Evolutionary conservation across 2,113 vertebrate genomes (phyloP), one percentile per base, ranked within the genome.

Genomic region (Ceratotherium simum): DNA sequence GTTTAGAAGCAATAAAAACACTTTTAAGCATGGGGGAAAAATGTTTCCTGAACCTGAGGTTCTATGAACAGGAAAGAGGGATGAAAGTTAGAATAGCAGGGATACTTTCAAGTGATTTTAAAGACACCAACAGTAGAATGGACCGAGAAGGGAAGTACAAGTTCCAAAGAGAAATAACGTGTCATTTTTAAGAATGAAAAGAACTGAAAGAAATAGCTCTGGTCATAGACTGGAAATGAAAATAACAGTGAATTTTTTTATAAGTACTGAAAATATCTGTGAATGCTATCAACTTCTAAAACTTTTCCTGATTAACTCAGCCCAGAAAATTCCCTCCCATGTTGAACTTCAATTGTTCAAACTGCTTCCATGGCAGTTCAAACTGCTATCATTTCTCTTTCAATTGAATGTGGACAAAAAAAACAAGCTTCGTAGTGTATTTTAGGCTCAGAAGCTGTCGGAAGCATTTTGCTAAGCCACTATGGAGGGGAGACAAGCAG

Each of bases 131-230:
- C 60, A 93, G 76, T 78, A 90, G 75, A 95, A 94, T 92, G 56
- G 70, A 92, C 88, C 88, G 31, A 90, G 17, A 95, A n/a, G 16
- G 33, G 48, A 88, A 29, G 73, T 75, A 91, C 12, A 95, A n/a
- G 5, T 97, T 95, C 39, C 73, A 95, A 90, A 94, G 70, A 48
- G 42, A 95, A 93, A 88, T 75, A 67, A 42, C 73, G 21, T 62
- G 23, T n/a, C 82, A 93, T 92, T 95, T 79, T 96, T 48, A 90
- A 92, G 83, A 96, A 95, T 94, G 58, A 92, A 92, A 95, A 97
- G n/a, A 95, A 96, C 60, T 89, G 84, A 96, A 78, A 92, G 54
- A 89, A 96, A 79, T 89, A 97, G 20, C 82, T 96, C 62, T 85
- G 36, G 81, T 62, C 56, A 46, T 51, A 94, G 56, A 69, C 36